Conservation (phyloP, 2,797 vertebrate species). For the Alfaro cultratus region DNA sequence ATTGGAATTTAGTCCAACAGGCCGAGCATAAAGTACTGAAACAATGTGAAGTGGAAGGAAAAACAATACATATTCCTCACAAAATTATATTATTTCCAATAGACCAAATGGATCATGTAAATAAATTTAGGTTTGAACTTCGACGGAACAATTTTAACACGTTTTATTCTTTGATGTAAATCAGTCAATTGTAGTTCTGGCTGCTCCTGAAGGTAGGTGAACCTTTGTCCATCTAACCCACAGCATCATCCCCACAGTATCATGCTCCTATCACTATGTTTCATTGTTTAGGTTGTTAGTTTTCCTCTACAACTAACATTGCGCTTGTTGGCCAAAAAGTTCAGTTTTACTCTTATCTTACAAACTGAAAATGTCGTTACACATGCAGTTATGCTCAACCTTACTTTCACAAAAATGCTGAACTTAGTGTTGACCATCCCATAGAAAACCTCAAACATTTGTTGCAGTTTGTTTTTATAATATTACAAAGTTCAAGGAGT, state of each 20-base stretch:
- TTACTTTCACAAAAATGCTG: not conserved
- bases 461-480: not conserved
- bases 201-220: not conserved
- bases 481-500: not conserved
- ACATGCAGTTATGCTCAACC: not conserved
- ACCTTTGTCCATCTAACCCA: not conserved
- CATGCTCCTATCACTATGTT: not conserved
- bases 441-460: not conserved
- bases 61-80: too few species aligned
- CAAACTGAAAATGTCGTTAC: not conserved
- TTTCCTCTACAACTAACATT: not conserved
- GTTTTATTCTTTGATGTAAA: not conserved
- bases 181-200: not conserved
- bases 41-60: not conserved
- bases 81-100: too few species aligned
- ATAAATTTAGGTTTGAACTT: not conserved
- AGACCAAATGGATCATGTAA: not conserved
- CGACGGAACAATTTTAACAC: not conserved
- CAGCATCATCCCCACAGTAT: not conserved
- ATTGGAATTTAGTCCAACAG: not conserved
- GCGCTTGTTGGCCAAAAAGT: not conserved
- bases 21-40: conserved; percentile 6
- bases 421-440: not conserved
- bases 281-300: not conserved
- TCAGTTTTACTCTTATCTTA: not conserved